A percentile compares a stretch with the other conserved stretches of the same genome.
Evolutionary conservation across 2,113 vertebrate species (phyloP).

Genomic region (Platichthys flesus): DNA sequence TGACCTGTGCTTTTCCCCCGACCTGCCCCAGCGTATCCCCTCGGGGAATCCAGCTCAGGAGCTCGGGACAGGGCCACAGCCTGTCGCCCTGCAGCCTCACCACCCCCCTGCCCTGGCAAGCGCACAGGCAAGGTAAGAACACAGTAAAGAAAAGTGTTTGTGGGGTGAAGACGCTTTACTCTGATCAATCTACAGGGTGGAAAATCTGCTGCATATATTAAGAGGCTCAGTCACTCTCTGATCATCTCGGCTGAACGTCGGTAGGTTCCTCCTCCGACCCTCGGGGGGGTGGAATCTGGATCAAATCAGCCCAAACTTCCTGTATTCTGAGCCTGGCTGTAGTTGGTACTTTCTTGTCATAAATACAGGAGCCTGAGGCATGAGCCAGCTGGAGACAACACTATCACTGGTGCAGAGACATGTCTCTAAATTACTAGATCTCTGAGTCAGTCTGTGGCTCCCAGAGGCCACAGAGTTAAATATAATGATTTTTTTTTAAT

Average conservation of each 20-base stretch:
- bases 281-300: too few species aligned
- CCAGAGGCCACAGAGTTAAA: neutral
- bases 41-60: constrained; percentile 57
- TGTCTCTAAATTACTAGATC: neutral
- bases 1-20: constrained; percentile 70
- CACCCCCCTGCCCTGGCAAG: constrained; percentile 42
- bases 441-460: neutral
- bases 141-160: neutral
- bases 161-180: neutral
- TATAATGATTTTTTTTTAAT: neutral
- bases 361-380: neutral
- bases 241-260: neutral
- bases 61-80: constrained; percentile 37
- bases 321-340: too few species aligned
- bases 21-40: constrained; percentile 51
- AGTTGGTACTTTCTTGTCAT: neutral
- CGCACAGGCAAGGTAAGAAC: constrained; percentile 51
- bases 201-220: neutral
- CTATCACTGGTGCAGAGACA: neutral
- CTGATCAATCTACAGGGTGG: neutral
- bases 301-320: too few species aligned
- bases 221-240: too few species aligned
- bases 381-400: neutral
- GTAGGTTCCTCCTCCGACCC: too few species aligned
- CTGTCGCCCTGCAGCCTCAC: constrained; percentile 43